Conservation (phyloP, 2,797 vertebrate species). For the Hyperoplus immaculatus region DNA sequence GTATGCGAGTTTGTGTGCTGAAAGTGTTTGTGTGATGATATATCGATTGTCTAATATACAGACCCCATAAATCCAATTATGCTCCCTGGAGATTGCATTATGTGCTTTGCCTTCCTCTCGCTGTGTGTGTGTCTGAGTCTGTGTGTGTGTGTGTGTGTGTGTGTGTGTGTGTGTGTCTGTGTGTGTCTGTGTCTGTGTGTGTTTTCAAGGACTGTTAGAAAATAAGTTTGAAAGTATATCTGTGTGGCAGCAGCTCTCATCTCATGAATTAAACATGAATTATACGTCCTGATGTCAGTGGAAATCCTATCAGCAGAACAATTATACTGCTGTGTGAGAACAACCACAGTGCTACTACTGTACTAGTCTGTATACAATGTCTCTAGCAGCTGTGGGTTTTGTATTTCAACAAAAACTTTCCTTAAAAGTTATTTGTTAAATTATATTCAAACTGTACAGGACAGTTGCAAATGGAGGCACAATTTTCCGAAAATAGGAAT, state of each 20-base stretch:
- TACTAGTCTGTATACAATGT: background rate
- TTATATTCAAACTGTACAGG: too few relatives aligned
- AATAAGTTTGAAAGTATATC: too few relatives aligned
- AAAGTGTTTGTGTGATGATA: conserved; percentile 21
- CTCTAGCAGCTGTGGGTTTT: background rate
- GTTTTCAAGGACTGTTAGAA: background rate
- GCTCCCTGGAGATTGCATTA: background rate
- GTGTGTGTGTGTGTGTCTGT: conserved; percentile 5
- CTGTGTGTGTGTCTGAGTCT: conserved; percentile 8
- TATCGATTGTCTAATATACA: conserved; percentile 22
- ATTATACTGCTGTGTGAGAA: conserved; percentile 15
- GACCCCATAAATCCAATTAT: background rate
- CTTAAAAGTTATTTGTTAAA: too few relatives aligned
- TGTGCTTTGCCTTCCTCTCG: background rate
- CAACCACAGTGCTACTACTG: background rate
- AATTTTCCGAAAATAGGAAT: too few relatives aligned
- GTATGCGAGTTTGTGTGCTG: background rate
- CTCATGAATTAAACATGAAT: conserved; percentile 61
- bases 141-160: background rate
- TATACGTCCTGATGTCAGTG: conserved; percentile 34
- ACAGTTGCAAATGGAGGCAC: too few relatives aligned
- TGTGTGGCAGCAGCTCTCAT: conserved; percentile 16
- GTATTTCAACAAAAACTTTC: background rate
- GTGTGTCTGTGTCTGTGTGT: background rate
- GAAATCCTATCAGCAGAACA: conserved; percentile 25